These are phyloP conservation scores for Chinchilla lanigera DNA, from an alignment of 2,113 vertebrate genomes.

Conservation along the genomic window DNA sequence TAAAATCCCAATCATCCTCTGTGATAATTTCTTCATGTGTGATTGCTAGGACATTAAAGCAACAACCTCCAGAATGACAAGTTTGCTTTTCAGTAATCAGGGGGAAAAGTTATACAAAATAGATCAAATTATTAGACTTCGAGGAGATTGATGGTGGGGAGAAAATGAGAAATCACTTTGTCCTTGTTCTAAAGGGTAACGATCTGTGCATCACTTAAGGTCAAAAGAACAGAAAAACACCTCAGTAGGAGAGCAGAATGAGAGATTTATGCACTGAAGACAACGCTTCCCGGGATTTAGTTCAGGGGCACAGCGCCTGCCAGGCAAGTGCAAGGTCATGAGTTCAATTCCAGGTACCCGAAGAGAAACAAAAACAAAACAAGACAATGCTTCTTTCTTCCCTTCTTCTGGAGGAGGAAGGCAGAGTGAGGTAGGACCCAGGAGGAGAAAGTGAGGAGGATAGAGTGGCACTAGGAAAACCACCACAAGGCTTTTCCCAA, in stretches of 20 bases:
- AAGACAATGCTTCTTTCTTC: not conserved
- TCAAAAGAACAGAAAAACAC: not conserved
- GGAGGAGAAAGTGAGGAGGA: not conserved
- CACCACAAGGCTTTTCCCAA: not conserved
- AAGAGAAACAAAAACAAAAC: no score
- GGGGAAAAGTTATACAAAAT: slow-evolving; percentile 12
- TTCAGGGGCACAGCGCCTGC: no score
- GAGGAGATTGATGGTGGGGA: not conserved
- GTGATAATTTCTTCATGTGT: not conserved
- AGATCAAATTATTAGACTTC: slow-evolving; percentile 36
- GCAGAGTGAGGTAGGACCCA: not conserved
- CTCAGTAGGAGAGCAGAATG: not conserved
- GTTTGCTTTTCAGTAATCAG: slow-evolving; percentile 59
- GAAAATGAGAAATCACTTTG: slow-evolving; percentile 12
- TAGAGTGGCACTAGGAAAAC: not conserved
- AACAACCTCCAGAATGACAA: slow-evolving; percentile 29
- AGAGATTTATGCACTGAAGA: not conserved
- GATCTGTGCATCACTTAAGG: not conserved
- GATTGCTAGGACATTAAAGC: not conserved
- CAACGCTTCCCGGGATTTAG: no score
- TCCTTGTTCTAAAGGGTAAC: not conserved
- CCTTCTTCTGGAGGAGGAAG: not conserved
- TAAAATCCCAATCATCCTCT: not conserved
- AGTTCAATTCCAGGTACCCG: no score
- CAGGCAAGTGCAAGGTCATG: no score